Base-by-base conservation (phyloP, 2,797 vertebrate species). In the Ctenopoma multispine region DNA sequence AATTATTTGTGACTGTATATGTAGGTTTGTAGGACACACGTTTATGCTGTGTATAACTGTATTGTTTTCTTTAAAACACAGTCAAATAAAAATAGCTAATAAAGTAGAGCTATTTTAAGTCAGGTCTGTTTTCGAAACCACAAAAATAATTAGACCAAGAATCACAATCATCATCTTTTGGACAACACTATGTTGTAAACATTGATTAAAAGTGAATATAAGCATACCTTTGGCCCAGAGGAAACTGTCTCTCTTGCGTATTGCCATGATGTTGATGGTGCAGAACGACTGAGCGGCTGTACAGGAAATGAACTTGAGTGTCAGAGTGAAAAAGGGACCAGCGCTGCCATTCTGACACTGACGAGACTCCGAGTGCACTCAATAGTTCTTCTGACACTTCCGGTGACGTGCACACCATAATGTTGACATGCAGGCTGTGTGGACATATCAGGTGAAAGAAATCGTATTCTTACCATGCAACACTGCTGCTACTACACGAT, bases 241-340 rank as follows among this genome's bases (percentile, higher is more conserved):
- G 79, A 95, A 95, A 83, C 94, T 95, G 90, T 94, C 92, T 82
- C 91, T 94, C 71, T 93, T 91, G 69, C 82, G 57, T 66, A 90
- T 70, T 43, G 88, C 88, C 94, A 94, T 95, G 85, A 68, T 89
- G 79, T 47, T 69, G 54, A 34, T 27, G 67, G 31, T 78, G 63
- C 59, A 69, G 23, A 80, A 82, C 24, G 62, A 88, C 80, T 92
- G 89, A 71, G 7, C n/a, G 18, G 47, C 69, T 63, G 69, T 18
- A 86, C 84, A 90, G 87, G 87, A 91, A 93, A 57, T 80, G 56
- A n/a, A 21, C 62, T 44, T 41, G n/a, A 55, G 36, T 34, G 73
- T 80, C 38, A 67, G 49, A 61, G 38, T 64, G 44, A 75, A 24
- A 79, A 82, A 31, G 69, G 57, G 75, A 80, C 56, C 27, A 69